Evolutionary conservation across 1,140 invertebrate genomes (phyloP), one percentile per base, ranked within the genome.

Genomic region (Lucilia cuprina): DNA sequence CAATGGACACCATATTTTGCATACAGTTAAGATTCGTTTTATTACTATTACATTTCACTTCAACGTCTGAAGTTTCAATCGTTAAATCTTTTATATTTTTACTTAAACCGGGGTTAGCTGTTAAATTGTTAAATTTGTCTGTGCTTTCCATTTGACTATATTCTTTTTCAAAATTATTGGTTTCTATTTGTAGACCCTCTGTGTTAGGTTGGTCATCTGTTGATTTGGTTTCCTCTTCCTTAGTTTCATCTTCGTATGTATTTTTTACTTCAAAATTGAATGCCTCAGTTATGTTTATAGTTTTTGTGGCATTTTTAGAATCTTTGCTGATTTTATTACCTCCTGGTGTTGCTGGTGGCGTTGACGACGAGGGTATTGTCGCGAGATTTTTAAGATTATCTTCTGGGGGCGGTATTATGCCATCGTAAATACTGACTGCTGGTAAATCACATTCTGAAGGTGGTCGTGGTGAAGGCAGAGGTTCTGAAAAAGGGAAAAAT

Each of bases 391-490:
- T 19, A 21, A 70, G 10, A 2, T 70, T n/a, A 25, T 70, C 65
- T 70, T 70, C 55, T 14, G 41, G 41, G 9, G 41, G 77, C 34
- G 41, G n/a, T 25, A 25, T 2, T 19, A 80, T 14, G 47, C 77
- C 41, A 80, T 80, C 77, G 49, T 80, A 80, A 19, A 80, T 80
- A 80, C 77, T 80, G 19, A 80, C 41, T 5, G 77, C 2, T 21
- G 77, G 77, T 80, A 80, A 25, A 80, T 60, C 82, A 60, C 41
- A 12, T 34, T 47, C 55, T 17, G 50, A 82, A 60, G 50, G 55
- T 70, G 50, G 50, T 41, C 50, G 50, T 19, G 82, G 34, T 65
- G 60, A 65, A 9, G 50, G 60, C 10, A 65, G 30, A 35, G 60
- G 82, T 47, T 70, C 50, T 82, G 14, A 12, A 65, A 65, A 41